Base-by-base conservation (phyloP, 2,797 vertebrate species). In the Lagodon rhomboides region DNA sequence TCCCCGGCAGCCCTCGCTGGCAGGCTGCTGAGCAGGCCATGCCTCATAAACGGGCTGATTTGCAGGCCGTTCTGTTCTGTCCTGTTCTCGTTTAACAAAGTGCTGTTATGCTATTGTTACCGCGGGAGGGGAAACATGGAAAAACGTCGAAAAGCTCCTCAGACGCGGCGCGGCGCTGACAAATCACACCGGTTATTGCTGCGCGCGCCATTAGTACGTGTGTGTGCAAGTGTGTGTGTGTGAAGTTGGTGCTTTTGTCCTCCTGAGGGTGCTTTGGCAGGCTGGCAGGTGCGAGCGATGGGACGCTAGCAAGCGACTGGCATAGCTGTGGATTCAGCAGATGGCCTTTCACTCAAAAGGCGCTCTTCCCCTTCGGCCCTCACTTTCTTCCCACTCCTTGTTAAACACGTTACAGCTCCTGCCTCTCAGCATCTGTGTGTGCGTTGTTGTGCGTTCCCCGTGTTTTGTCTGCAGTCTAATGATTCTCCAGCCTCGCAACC, bases 41-140 rank as follows among this genome's bases (percentile, higher is more conserved):
- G 88, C 75, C 91, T 92, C 92, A 87, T 93, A 90, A 94, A 94
- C 78, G 38, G 68, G 77, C 88, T 93, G 91, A 92, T 93, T 94
- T 92, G 92, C 85, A 44, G 89, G 75, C 85, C 85, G 74, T 84
- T 91, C 81, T 91, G 80, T 85, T 90, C 88, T 63, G 86, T 85
- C 87, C 82, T 82, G 89, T 90, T 92, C 87, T 85, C 87, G 66
- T 93, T 93, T 92, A 93, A 89, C 84, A 93, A 88, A 91, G 88
- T 88, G 85, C 84, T 82, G 87, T 93, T 91, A 83, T 90, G 89
- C 88, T 85, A 88, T 93, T 93, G 89, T 93, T 93, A 87, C 90
- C 53, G 68, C 88, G 78, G 87, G 83, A 89, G 89, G 84, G 83
- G 84, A 91, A 93, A 93, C 90, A 92, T 80, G 80, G 34, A 88